Base-by-base conservation (phyloP, 2,113 vertebrate species). In the Rhynchomys soricoides region DNA sequence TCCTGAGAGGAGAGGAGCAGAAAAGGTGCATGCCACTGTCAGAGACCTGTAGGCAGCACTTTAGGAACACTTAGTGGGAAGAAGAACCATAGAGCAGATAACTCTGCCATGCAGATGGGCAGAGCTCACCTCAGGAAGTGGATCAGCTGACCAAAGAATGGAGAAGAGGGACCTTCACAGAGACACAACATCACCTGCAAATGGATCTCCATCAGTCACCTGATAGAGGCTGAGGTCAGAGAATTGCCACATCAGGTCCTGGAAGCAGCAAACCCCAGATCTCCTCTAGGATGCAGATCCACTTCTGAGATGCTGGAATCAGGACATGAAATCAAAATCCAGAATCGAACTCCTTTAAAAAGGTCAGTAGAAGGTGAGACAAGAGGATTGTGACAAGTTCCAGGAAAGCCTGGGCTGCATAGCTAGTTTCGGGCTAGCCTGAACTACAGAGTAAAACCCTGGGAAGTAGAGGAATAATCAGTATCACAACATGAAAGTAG, bases 41-140 rank as follows among this genome's bases (percentile, higher is more conserved):
- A n/a, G 21, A 9, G 1, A n/a, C 24, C 5, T 45, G 10, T 24
- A 17, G 50, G 71, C 12, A 26, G 43, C 40, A 29, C 31, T 66
- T 0, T 3, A 21, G 15, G 7, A 62, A 45, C 2, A 22, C 3
- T 0, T 9, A 0, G 0, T 26, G 34, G 86, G 12, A 3, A 59
- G 21, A 8, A 59, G 40, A 29, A 7, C 8, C 64, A 10, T 4
- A 5, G 70, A 70, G 43, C 9, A 5, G 0, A 71, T 0, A 7
- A 45, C 64, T 7, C 43, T 13, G 5, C 77, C 1, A 1, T 15
- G 17, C 77, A 3, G 4, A 62, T 29, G 31, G 66, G 45, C 50
- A 40, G 24, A 77, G 31, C 11, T 40, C n/a, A 40, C 34, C 10
- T 57, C 64, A 9, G 48, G 29, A 64, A 64, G 7, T 40, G 70